Conservation (phyloP, 1,140 invertebrate species). For the Orchesella cincta region DNA sequence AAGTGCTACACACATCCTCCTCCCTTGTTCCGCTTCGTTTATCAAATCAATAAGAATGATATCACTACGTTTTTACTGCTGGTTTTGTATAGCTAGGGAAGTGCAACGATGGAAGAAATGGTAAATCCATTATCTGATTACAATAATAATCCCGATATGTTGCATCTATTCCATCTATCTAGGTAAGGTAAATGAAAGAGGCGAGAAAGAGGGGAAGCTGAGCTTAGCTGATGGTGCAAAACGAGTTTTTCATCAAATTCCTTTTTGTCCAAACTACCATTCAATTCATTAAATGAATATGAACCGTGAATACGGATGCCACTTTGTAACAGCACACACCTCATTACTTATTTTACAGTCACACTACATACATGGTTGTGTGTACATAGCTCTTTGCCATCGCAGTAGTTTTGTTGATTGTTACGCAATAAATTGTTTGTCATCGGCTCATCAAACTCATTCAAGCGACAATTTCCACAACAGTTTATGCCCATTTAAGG, state of each 20-base stretch:
- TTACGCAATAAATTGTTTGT: constrained; percentile 10
- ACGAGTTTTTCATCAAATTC: constrained; percentile 14
- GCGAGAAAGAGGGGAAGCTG: neutral
- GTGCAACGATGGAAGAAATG: neutral
- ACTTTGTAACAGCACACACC: neutral
- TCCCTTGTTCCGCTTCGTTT: neutral
- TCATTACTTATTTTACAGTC: constrained; percentile 16
- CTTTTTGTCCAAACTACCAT: neutral
- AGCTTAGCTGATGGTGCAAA: neutral
- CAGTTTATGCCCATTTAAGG: neutral
- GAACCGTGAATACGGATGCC: neutral
- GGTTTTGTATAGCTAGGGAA: neutral
- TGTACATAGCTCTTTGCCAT: neutral
- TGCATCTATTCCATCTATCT: neutral
- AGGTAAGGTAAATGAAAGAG: neutral
- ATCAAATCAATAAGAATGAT: constrained; percentile 11
- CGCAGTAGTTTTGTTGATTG: neutral
- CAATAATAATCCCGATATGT: constrained; percentile 2
- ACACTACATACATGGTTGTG: neutral
- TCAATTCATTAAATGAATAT: neutral
- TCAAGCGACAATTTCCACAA: constrained; percentile 4
- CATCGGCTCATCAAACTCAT: neutral
- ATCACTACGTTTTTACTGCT: neutral
- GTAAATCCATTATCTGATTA: constrained; percentile 19
- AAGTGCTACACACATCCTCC: neutral